A percentile compares a stretch with the other conserved stretches of the same genome.
These are phyloP conservation scores for Taxidea taxus DNA, from an alignment of 2,113 vertebrate species.

Conservation along the genomic window DNA sequence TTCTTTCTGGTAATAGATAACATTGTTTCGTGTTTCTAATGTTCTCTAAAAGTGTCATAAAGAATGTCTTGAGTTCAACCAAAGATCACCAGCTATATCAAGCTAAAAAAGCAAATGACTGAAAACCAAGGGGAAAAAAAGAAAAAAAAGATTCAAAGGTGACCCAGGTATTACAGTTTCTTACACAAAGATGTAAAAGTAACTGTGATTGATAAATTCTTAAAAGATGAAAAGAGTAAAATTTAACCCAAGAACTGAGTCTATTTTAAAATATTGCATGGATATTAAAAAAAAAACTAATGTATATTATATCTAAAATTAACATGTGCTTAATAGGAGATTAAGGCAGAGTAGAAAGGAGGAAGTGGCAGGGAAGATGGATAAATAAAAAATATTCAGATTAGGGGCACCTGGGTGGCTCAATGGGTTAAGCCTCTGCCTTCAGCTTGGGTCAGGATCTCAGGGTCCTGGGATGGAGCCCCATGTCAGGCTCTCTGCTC, in stretches of 20 bases:
- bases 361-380: not conserved
- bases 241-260: not conserved
- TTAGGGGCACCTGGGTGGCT: not conserved
- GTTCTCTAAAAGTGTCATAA: not conserved
- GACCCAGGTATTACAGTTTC: not conserved
- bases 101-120: not conserved
- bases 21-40: not conserved
- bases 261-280: not conserved
- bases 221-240: not conserved
- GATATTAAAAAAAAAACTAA: not conserved
- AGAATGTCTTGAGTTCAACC: not conserved
- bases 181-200: constrained; percentile 2
- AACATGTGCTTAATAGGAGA: not conserved
- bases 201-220: not conserved
- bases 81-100: not conserved
- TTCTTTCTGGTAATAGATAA: not conserved
- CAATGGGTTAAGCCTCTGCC: too few species aligned
- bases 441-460: too few species aligned
- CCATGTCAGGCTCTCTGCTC: too few species aligned
- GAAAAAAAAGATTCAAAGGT: not conserved
- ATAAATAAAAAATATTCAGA: not conserved
- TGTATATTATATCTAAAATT: not conserved
- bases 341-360: not conserved
- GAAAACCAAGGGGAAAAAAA: not conserved
- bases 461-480: too few species aligned